phyloP scores from a whole-genome alignment of 2,113 vertebrate genomes.

The Fulica atra region DNA sequence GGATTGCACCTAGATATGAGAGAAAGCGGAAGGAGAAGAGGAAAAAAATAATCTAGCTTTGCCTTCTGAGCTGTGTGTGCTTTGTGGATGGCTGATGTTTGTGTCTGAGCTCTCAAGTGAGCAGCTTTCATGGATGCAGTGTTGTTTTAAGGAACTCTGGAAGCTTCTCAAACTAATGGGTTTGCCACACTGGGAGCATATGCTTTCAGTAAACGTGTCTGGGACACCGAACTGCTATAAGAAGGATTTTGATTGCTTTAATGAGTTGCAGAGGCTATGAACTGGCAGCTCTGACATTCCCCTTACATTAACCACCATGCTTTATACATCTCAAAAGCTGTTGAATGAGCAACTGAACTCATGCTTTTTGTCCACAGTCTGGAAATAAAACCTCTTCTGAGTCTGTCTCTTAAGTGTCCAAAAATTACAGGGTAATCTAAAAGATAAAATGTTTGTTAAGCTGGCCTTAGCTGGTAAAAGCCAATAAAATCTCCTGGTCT shows the following conservation, averaged over 20 bases:
- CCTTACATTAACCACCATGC: not conserved
- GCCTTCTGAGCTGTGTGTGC: not conserved
- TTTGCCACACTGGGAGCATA: not conserved
- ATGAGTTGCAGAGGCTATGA: not conserved
- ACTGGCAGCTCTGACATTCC: not conserved
- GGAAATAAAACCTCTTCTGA: not conserved
- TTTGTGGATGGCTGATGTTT: not conserved
- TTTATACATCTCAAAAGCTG: not conserved
- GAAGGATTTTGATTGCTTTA: not conserved
- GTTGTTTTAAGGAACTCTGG: not conserved
- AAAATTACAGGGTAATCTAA: not conserved
- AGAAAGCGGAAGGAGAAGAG: not conserved
- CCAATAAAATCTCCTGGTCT: not conserved
- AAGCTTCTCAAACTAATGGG: not conserved
- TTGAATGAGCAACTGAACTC: not conserved
- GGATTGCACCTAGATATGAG: not conserved
- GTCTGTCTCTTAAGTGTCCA: not conserved
- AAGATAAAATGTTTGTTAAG: not conserved
- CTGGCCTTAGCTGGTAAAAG: not conserved
- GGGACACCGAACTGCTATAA: not conserved
- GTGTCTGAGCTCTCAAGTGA: not conserved
- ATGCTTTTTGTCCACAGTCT: not conserved
- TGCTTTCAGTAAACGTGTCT: not conserved
- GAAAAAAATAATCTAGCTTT: not conserved
- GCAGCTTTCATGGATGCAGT: not conserved